Percentiles rank a stretch among this genome's conserved stretches.
Conservation (phyloP, 2,888 invertebrate species). For the Steromphala cineraria region DNA sequence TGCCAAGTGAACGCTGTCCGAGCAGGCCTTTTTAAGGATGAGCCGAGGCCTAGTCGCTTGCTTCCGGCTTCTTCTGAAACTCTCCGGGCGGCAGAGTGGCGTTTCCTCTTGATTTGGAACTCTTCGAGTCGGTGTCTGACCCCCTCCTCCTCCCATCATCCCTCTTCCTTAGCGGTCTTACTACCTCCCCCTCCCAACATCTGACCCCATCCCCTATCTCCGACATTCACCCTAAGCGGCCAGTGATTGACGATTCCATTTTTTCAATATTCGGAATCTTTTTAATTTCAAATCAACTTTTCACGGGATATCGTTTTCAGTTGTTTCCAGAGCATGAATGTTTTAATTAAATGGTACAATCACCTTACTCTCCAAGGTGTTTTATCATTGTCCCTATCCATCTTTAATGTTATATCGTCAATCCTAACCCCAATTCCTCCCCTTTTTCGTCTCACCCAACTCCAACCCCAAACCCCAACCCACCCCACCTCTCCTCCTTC, state of each 20-base stretch:
- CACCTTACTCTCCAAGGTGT: too few relatives aligned
- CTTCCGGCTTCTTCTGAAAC: slow-evolving; percentile 17
- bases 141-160: not conserved
- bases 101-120: not conserved
- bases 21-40: slow-evolving; percentile 34
- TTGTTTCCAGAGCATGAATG: too few relatives aligned
- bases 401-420: too few relatives aligned
- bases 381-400: too few relatives aligned
- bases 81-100: slow-evolving; percentile 20
- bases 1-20: slow-evolving; percentile 27
- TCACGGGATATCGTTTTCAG: too few relatives aligned
- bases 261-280: not conserved
- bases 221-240: not conserved
- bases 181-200: not conserved
- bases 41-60: not conserved
- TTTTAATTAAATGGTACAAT: too few relatives aligned
- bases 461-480: too few relatives aligned
- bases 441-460: too few relatives aligned
- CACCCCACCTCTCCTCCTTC: too few relatives aligned
- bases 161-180: too few relatives aligned
- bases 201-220: not conserved
- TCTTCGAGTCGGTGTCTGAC: not conserved
- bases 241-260: not conserved
- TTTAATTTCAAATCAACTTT: not conserved
- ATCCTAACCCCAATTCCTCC: too few relatives aligned